Percentiles rank a stretch among this genome's conserved stretches.
phyloP scores from a whole-genome alignment of 2,113 vertebrate genomes.

The Panurus biarmicus region DNA sequence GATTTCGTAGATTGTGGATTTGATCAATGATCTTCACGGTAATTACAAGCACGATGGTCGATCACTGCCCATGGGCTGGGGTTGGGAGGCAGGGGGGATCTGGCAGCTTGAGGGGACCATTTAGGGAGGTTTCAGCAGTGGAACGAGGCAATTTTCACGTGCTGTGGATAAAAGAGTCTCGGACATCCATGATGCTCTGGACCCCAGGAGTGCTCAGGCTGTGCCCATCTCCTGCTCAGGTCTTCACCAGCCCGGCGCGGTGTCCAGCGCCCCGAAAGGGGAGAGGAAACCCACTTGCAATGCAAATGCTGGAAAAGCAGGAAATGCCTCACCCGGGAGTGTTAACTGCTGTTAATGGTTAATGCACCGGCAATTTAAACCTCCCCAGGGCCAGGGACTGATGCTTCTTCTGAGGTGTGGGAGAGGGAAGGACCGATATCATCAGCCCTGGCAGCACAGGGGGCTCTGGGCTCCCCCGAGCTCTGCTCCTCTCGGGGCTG shows the following conservation, averaged over 20 bases:
- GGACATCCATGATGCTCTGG: fast-evolving
- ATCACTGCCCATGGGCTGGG: background rate
- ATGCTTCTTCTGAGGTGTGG: background rate
- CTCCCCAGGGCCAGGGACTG: background rate
- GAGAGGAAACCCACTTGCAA: background rate
- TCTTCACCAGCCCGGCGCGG: background rate
- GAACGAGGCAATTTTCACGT: fast-evolving
- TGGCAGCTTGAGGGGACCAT: fast-evolving
- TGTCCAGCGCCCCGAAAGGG: background rate
- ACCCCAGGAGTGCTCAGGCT: fast-evolving
- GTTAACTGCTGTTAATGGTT: slow-evolving; percentile 35
- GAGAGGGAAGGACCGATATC: fast-evolving
- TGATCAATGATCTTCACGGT: fast-evolving
- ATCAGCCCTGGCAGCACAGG: fast-evolving
- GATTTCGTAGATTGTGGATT: background rate
- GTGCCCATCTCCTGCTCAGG: background rate
- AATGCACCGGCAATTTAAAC: background rate
- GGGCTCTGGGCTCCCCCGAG: background rate
- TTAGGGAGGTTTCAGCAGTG: background rate
- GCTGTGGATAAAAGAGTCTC: fast-evolving
- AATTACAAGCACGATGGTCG: fast-evolving
- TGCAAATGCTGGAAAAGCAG: background rate
- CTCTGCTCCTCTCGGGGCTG: no score
- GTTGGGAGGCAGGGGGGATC: fast-evolving
- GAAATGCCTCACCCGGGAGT: background rate